phyloP scores from a whole-genome alignment of 2,888 invertebrate genomes.

The Drosophila bunnanda region DNA sequence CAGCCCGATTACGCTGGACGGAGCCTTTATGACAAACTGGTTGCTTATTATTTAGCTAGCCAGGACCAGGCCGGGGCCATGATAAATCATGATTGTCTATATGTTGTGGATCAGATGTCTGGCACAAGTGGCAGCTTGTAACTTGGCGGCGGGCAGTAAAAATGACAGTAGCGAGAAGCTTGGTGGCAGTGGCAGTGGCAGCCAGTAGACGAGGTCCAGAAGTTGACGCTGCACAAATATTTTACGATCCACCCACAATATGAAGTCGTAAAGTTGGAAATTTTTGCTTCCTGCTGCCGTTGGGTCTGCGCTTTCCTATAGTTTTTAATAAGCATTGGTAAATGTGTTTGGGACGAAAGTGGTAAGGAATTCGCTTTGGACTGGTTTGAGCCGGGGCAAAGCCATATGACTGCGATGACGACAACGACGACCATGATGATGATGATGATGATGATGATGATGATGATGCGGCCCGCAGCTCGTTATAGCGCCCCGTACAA shows the following conservation, averaged over 20 bases:
- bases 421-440: slow-evolving; percentile 24
- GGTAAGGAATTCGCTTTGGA: slow-evolving; percentile 57
- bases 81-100: slow-evolving; percentile 56
- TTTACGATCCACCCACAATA: slow-evolving; percentile 80
- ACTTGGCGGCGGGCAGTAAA: slow-evolving; percentile 53
- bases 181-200: slow-evolving; percentile 47
- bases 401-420: slow-evolving; percentile 44
- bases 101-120: slow-evolving; percentile 55
- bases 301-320: slow-evolving; percentile 62
- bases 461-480: slow-evolving; percentile 30
- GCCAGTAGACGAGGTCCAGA: slow-evolving; percentile 36
- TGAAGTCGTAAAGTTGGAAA: slow-evolving; percentile 79
- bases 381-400: slow-evolving; percentile 4
- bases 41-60: slow-evolving; percentile 58
- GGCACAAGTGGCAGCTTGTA: slow-evolving; percentile 67
- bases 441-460: slow-evolving; percentile 30
- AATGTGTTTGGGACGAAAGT: slow-evolving; percentile 44
- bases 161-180: slow-evolving; percentile 40
- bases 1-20: slow-evolving; percentile 49
- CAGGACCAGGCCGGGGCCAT: slow-evolving; percentile 35
- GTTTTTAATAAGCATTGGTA: slow-evolving; percentile 75
- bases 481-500: slow-evolving; percentile 37
- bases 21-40: slow-evolving; percentile 72
- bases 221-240: slow-evolving; percentile 71
- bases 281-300: slow-evolving; percentile 73